Base-by-base conservation (phyloP, 2,888 invertebrate genomes). In the Neoscelio sp. region DNA sequence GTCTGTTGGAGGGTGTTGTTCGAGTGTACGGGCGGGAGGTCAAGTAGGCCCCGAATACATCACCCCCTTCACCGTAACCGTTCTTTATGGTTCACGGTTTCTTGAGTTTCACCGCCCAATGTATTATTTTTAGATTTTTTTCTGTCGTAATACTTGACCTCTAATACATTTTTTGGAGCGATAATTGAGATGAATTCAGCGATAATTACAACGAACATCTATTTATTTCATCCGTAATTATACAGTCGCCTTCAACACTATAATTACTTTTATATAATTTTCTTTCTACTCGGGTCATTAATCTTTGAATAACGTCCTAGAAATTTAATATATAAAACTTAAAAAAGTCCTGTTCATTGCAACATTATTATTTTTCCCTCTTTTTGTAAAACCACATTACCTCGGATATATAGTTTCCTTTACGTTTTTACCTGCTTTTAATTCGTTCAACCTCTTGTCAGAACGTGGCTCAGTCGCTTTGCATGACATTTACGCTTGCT, bases 361-460 rank as follows among this genome's bases (percentile, higher is more conserved):
- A 35, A 35, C 35, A 2, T 13, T 35, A 12, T 4, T 7, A 17
- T 44, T 23, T 44, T 44, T 17, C 20, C 23, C 17, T 8, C 8
- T 44, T 44, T 38, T 44, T 44, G 6, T 26, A 23, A 20, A 23
- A 26, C 26, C 12, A 20, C 35, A 35, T 35, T 35, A 35, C 13
- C 13, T 7, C 4, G 13, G 35, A 13, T 2, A 35, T 6, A 42
- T 26, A 28, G 13, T 5, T 46, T 50, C 17, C 7, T n/a, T 28
- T 5, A n/a, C 5, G 26, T 12, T 2, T 8, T 40, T 28, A 13
- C 6, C 13, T 0, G 4, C 1, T 28, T 42, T 44, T 4, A 18
- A 60, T 60, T 60, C 60, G 20, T 46, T 46, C 60, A 23, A 23
- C 42, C 10, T 58, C 58, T 58, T 58, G 42, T 58, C 58, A 10